Conservation (phyloP, 1,140 invertebrate species). For the Tetragnatha versicolor region DNA sequence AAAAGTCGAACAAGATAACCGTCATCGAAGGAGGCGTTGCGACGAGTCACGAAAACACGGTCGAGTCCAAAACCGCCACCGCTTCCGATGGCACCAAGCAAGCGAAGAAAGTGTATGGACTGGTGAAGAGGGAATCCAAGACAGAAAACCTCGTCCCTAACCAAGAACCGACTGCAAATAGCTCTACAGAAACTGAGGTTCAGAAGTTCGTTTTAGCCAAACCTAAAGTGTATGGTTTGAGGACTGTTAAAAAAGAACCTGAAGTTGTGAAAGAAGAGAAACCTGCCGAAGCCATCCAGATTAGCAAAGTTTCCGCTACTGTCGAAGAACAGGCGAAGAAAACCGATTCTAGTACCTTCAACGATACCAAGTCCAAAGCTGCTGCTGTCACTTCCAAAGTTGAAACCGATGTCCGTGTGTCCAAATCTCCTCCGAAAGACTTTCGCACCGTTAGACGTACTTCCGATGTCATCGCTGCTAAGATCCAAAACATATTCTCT, state of each 20-base stretch:
- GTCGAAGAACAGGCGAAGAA: too few species aligned
- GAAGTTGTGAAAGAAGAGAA: not conserved
- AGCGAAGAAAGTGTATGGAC: slow-evolving; percentile 37
- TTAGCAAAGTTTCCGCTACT: not conserved
- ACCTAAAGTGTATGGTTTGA: slow-evolving; percentile 37
- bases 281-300: not conserved
- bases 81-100: slow-evolving; percentile 1
- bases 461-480: slow-evolving; percentile 49
- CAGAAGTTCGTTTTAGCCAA: not conserved
- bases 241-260: not conserved
- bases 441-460: slow-evolving; percentile 38
- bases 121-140: slow-evolving; percentile 35
- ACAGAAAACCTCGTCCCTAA: not conserved
- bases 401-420: not conserved
- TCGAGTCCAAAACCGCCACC: not conserved
- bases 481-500: slow-evolving; percentile 47
- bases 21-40: too few species aligned
- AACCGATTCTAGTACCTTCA: too few species aligned
- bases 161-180: not conserved
- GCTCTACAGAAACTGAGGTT: not conserved
- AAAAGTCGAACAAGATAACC: too few species aligned
- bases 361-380: too few species aligned
- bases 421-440: slow-evolving; percentile 40
- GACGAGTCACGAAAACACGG: not conserved
- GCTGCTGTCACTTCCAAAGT: not conserved